These are phyloP conservation scores for Tethea ocularis DNA, from an alignment of 2,888 invertebrate genomes.

Conservation along the genomic window DNA sequence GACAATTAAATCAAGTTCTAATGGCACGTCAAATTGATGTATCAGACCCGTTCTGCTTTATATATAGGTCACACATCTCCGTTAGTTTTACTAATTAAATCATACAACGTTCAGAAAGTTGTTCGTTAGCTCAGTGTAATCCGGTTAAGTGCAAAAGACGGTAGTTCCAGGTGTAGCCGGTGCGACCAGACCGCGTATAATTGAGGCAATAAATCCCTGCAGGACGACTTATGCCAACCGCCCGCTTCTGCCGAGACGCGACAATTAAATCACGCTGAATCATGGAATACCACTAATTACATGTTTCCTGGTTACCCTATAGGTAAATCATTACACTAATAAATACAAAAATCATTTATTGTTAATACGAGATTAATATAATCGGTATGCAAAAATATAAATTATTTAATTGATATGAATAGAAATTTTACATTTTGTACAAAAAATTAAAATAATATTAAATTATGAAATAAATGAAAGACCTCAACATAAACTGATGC, in stretches of 20 bases:
- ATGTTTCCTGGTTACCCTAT: conserved; percentile 25
- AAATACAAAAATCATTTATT: too few relatives aligned
- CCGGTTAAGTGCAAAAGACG: conserved; percentile 57
- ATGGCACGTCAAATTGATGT: conserved; percentile 41
- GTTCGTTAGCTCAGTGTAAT: conserved; percentile 42
- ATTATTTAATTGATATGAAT: too few relatives aligned
- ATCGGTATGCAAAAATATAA: too few relatives aligned
- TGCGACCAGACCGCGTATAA: conserved; percentile 68
- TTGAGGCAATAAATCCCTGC: conserved; percentile 75
- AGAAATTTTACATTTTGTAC: too few relatives aligned
- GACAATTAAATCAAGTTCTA: conserved; percentile 57
- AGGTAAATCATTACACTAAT: not conserved
- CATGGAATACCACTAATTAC: conserved; percentile 70
- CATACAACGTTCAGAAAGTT: conserved; percentile 8
- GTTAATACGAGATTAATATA: too few relatives aligned
- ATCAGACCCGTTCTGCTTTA: conserved; percentile 9
- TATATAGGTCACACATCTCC: conserved; percentile 5
- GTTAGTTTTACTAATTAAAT: conserved; percentile 9
- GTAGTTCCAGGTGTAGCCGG: conserved; percentile 55
- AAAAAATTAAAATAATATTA: conserved; percentile 33
- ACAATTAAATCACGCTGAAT: conserved; percentile 77
- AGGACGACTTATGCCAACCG: conserved; percentile 61
- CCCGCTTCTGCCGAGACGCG: conserved; percentile 58
- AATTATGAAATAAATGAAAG: conserved; percentile 51
- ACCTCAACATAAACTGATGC: conserved; percentile 55